Conservation (phyloP, 2,113 vertebrate species). For the Grus americana region DNA sequence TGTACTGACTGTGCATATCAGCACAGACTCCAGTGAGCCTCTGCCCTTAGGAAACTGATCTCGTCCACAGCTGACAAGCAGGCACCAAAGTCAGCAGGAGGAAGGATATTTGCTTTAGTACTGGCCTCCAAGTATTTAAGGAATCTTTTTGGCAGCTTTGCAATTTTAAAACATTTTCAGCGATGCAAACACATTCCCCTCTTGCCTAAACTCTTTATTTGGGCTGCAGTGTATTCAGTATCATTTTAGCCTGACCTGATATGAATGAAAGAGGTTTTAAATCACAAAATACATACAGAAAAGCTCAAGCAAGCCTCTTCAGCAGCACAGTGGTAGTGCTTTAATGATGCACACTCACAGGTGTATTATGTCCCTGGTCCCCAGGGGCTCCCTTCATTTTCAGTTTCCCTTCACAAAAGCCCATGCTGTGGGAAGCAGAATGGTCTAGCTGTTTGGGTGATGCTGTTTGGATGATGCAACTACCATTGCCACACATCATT, state of each 20-base stretch:
- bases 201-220: background rate
- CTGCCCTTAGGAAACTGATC: background rate
- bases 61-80: background rate
- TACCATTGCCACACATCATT: background rate
- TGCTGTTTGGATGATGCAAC: constrained; percentile 65
- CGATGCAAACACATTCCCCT: background rate
- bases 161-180: background rate
- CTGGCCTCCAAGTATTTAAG: background rate
- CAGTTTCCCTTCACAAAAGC: background rate
- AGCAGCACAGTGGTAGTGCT: background rate
- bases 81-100: background rate
- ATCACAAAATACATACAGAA: background rate
- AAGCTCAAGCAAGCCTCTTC: background rate
- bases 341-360: background rate
- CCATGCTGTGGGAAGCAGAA: rapidly evolving
- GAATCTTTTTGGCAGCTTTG: background rate
- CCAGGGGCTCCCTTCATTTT: background rate
- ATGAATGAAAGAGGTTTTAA: background rate
- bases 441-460: background rate
- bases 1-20: background rate
- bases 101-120: background rate
- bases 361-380: background rate
- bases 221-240: background rate
- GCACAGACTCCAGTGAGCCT: background rate
- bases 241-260: background rate